Evolutionary conservation across 2,797 vertebrate genomes (phyloP).

Genomic region (Poeciliopsis infans): DNA sequence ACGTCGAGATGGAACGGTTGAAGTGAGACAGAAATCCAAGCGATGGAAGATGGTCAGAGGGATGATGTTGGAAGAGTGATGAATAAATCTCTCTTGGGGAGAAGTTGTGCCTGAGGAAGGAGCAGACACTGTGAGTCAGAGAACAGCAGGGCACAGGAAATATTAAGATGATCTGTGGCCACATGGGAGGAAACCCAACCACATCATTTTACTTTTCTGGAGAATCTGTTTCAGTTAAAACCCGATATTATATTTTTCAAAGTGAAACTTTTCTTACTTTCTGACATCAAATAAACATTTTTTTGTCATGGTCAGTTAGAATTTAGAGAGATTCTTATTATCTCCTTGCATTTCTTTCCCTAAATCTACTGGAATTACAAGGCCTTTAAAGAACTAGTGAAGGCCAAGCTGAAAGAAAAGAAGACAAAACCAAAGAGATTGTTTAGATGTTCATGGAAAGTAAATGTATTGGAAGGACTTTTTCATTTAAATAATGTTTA

Average conservation of each 20-base stretch:
- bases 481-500: neutral
- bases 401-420: neutral
- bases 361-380: neutral
- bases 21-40: slow-evolving; percentile 21
- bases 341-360: neutral
- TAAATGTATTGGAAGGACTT: neutral
- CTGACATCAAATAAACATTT: neutral
- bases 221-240: neutral
- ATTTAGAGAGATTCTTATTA: neutral
- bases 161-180: slow-evolving; percentile 18
- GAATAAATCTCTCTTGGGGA: slow-evolving; percentile 16
- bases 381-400: neutral
- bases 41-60: slow-evolving; percentile 12
- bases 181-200: slow-evolving; percentile 7
- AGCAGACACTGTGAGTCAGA: slow-evolving; percentile 22
- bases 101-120: slow-evolving; percentile 19
- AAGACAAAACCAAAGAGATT: neutral
- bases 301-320: neutral
- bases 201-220: neutral
- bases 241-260: neutral
- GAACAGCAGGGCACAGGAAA: slow-evolving; percentile 7
- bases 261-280: neutral
- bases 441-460: neutral
- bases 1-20: slow-evolving; percentile 19
- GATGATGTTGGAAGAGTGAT: slow-evolving; percentile 20